Base-by-base conservation (phyloP, 2,797 vertebrate species). In the Champsocephalus gunnari region DNA sequence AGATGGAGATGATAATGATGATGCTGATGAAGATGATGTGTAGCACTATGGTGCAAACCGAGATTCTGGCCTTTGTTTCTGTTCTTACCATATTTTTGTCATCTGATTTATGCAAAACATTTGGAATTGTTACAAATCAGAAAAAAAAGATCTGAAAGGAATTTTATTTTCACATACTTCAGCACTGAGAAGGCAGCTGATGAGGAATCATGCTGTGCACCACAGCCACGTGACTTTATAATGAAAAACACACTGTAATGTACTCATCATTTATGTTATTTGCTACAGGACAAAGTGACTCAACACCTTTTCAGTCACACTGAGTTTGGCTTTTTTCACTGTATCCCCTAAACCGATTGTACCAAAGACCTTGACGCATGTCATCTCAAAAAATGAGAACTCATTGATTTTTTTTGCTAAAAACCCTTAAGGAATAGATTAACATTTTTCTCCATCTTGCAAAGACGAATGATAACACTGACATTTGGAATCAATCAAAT, bases 121-220 rank as follows among this genome's bases (percentile, higher is more conserved):
- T 54, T 17, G 12, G 32, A 77, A 51, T 56, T 19, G 44, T 44
- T 59, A 43, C 12, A 69, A 63, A 56, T 12, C 28, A 12, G 19
- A 67, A 66, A 81, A 67, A 32, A 70, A 63, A 76, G 38, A 19
- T 66, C 19, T 51, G 14, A 61, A 77, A 68, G 56, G 44, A 53
- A 9, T 57, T 82, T 73, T 76, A 77, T 78, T 84, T 83, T 73
- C 77, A 86, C 78, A 79, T 87, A 79, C 82, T 75, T 77, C 51
- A 61, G 64, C 79, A 74, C 57, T 43, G 75, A 89, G 84, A 75
- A 63, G 60, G 63, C 53, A 79, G 78, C 84, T 79, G 79, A 88
- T 82, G 83, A 58, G 47, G 80, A 81, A 81, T 76, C 70, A 64
- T 47, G 43, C 62, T 70, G 71, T 70, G 78, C 73, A 84, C 48